Base-by-base conservation (phyloP, 2,113 vertebrate species). In the Ceyx cyanopectus region DNA sequence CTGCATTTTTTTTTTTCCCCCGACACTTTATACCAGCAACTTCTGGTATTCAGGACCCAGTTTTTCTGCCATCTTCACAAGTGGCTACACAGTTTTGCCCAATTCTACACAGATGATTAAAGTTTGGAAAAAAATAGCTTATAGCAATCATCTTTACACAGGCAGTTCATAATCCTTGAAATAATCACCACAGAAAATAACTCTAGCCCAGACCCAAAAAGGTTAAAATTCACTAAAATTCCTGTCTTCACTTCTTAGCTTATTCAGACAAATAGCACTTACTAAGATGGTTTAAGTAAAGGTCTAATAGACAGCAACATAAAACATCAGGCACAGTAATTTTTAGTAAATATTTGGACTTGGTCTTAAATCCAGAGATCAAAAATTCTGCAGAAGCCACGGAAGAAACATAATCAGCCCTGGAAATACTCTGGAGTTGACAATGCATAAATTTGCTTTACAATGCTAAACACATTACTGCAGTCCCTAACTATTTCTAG, bases 1-100 rank as follows among this genome's bases (percentile, higher is more conserved):
- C 96, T 95, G 90, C 43, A 2, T 5, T 19, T 62, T 89, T 19
- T 62, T 89, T 82, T 82, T 87, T 65, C 26, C 6, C 90, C 82
- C 50, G 2, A 86, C 81, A 86, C 80, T 91, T 70, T 87, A 1
- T 70, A 85, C 56, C 94, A 87, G 60, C 90, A 88, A 83, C 76
- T 85, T 94, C 90, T 70, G 90, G 87, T 46, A 87, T 32, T 95
- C 94, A 95, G 85, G 90, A 90, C 65, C 91, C 75, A 70, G 79
- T 83, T 94, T 95, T 95, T 80, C 96, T 95, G 92, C 92, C 92
- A 57, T 95, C 94, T 95, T 96, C 93, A 2, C 72, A 91, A 90
- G 10, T 43, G 48, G 93, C 53, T 93, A 95, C 87, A 85, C 29
- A 60, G 76, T 83, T 95, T 90, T 95, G 92, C 72, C 43, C 96